Percentiles rank a stretch among this genome's conserved stretches.
phyloP scores from a whole-genome alignment of 2,797 vertebrate genomes.

The Peromyscus aztecus region DNA sequence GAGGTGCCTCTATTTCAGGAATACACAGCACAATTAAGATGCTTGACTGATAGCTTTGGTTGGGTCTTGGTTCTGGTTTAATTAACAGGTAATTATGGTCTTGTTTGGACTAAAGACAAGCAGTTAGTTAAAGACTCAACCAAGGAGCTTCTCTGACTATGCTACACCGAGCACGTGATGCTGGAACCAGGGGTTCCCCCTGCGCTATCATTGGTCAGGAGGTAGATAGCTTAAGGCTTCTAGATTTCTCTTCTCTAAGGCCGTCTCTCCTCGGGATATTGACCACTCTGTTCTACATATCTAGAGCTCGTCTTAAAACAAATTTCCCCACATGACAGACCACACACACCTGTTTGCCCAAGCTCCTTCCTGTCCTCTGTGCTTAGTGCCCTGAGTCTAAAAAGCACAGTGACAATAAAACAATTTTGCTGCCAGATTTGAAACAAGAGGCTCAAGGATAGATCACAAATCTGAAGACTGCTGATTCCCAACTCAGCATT shows the following conservation, averaged over 20 bases:
- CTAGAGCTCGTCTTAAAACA: background rate
- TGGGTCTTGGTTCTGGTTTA: background rate
- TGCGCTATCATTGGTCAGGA: background rate
- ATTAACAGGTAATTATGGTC: background rate
- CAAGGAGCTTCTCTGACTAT: background rate
- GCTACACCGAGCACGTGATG: background rate
- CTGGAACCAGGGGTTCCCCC: background rate
- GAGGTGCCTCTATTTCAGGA: background rate
- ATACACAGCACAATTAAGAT: background rate
- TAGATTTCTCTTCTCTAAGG: background rate
- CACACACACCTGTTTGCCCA: background rate
- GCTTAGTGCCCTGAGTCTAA: background rate
- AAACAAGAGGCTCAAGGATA: accelerated
- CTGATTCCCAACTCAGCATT: background rate
- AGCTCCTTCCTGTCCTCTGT: background rate
- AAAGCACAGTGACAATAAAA: background rate
- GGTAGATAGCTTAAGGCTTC: background rate
- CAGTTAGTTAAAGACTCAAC: background rate
- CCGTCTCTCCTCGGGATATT: background rate
- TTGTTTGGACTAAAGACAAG: background rate
- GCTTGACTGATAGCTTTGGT: background rate
- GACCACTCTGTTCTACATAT: no score
- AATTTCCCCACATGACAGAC: background rate
- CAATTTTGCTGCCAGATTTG: background rate
- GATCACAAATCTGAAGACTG: no score